Evolutionary conservation across 2,888 invertebrate species (phyloP), one percentile per base, ranked within the genome.

Genomic region (Volucella inflata): DNA sequence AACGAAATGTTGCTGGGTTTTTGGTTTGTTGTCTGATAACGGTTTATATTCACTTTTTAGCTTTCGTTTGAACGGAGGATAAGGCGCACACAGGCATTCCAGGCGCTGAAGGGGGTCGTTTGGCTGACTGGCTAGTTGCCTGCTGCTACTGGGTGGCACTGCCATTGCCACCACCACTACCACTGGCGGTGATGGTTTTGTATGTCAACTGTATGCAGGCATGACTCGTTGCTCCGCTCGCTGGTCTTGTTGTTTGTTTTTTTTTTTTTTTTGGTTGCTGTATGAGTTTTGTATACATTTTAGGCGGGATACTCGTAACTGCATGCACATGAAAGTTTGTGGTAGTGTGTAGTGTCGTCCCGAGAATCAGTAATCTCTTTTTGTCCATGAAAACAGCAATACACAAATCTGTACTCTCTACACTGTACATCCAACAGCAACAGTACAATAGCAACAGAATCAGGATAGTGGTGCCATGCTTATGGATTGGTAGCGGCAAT

Each of bases 11-110:
- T 82, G 87, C 77, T 87, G 87, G 87, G 74, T 82, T 87, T 87
- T 87, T 82, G 87, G 87, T 87, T 87, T 87, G 74, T 78, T 78
- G 82, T 81, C 82, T 80, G 87, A 87, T 87, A 87, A 87, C 82
- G 74, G 87, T 85, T 87, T 87, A 87, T 87, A 87, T 87, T 87
- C 87, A 87, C 87, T 87, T 87, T 87, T 87, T 87, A 82, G 87
- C 82, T 87, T 87, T 87, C 82, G 77, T 78, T 81, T 72, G 64
- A 85, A 81, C 64, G 81, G 53, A 74, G 85, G 81, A 85, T 85
- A 85, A 85, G 85, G 81, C 76, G 60, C 36, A 60, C 38, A 46
- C 38, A 59, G 12, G n/a, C 50, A 53, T 40, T n/a, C n/a, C 9
- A 14, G 44, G 38, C 44, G 30, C 46, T 68, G 67, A 44, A 51